Evolutionary conservation across 2,888 invertebrate genomes (phyloP).

Genomic region (Linnaemya tessellans): DNA sequence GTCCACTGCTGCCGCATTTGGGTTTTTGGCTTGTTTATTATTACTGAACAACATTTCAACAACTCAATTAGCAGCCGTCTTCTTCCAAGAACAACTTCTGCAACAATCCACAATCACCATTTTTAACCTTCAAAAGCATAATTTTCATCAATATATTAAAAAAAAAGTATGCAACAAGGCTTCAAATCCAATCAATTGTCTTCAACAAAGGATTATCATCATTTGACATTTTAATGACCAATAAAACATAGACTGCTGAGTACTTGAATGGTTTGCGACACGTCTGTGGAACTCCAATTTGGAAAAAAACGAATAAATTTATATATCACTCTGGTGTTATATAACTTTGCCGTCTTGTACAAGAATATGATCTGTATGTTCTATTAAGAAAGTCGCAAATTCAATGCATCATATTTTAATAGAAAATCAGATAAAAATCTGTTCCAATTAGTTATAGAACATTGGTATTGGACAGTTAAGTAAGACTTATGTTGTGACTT

Average conservation of each 20-base stretch:
- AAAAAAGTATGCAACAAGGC: conserved; percentile 34
- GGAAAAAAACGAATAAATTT: neutral
- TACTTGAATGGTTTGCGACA: conserved; percentile 43
- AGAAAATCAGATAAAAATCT: neutral
- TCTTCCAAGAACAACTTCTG: conserved; percentile 51
- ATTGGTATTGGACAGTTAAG: conserved; percentile 19
- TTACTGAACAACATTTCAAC: conserved; percentile 65
- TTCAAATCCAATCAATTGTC: conserved; percentile 37
- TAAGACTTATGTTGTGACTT: conserved; percentile 41
- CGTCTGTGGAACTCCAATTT: conserved; percentile 1
- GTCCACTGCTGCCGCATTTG: conserved; percentile 63
- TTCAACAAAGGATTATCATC: conserved; percentile 49
- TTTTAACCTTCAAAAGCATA: conserved; percentile 56
- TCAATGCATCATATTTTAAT: neutral
- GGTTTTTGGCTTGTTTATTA: conserved; percentile 67
- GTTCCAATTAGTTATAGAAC: conserved; percentile 15
- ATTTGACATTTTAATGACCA: conserved; percentile 46
- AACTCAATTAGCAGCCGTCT: conserved; percentile 64
- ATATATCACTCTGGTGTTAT: neutral
- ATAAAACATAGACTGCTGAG: conserved; percentile 32
- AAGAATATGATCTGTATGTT: neutral
- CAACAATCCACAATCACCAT: conserved; percentile 59
- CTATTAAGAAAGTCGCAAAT: neutral
- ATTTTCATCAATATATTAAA: conserved; percentile 58
- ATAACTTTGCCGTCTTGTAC: neutral